These are phyloP conservation scores for Lasioglossum baleicum DNA, from an alignment of 1,140 invertebrate species.

Conservation along the genomic window DNA sequence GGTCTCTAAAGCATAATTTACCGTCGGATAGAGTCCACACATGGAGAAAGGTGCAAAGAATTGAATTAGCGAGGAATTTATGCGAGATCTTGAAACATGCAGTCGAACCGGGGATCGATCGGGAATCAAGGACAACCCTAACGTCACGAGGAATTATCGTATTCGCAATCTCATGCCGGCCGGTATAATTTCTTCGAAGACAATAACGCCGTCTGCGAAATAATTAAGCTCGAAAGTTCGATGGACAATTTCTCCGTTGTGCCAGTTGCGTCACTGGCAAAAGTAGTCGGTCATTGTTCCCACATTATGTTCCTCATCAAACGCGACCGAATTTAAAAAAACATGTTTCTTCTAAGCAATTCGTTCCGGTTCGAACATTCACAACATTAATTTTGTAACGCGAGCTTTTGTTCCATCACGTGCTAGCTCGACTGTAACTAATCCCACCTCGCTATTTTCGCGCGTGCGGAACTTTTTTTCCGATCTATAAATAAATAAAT, in stretches of 20 bases:
- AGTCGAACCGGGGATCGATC: background rate
- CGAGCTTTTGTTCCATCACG: background rate
- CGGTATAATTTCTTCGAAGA: conserved; percentile 39
- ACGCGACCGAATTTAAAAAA: too few relatives aligned
- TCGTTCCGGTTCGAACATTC: too few relatives aligned
- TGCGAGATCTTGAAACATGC: background rate
- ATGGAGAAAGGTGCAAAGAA: background rate
- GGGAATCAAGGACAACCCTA: background rate
- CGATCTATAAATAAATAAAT: background rate
- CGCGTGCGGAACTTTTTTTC: background rate
- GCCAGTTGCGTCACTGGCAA: too few relatives aligned
- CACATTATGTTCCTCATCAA: too few relatives aligned
- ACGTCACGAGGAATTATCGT: conserved; percentile 17
- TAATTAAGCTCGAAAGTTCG: conserved; percentile 35
- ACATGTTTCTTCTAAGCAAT: too few relatives aligned
- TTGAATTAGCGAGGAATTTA: background rate
- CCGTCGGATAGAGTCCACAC: background rate
- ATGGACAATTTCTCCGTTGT: too few relatives aligned
- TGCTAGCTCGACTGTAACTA: background rate
- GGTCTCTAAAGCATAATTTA: too few relatives aligned
- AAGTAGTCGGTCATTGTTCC: too few relatives aligned
- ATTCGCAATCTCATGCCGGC: conserved; percentile 13
- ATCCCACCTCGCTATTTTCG: background rate
- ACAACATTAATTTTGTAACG: too few relatives aligned
- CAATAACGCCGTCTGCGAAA: conserved; percentile 43